Evolutionary conservation across 1,140 invertebrate species (phyloP), one percentile per base, ranked within the genome.

Genomic region (Calephelis nemesis): DNA sequence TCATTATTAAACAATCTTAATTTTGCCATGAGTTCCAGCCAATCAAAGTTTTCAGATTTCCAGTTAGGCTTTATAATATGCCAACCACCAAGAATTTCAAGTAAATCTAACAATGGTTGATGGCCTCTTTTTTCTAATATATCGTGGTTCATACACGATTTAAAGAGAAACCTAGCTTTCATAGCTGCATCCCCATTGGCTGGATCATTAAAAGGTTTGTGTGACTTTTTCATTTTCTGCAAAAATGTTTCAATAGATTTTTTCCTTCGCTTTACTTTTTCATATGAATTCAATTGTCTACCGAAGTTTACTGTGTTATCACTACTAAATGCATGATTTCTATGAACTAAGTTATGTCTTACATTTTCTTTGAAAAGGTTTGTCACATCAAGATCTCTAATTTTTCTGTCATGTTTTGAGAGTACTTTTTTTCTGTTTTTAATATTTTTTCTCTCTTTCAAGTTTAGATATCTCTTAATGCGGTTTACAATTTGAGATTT

Each of bases 1-100:
- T 97, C 96, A 73, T 97, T 97, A 86, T 98, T 97, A 76, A 95
- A 97, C 6, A 96, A 91, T 54, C 96, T 92, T 9, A 98, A 82
- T 64, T 95, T 94, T 5, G 95, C 96, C 75, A 97, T 94, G 62
- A 97, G 85, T 49, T 94, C 93, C 5, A 97, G 91, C 93, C 96
- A 95, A 83, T 98, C 94, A 79, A 97, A 97, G 39, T 92, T 87
- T 0, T 87, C 79, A 5, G 92, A 84, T 68, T 94, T 92, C 95
- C 95, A 97, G 5, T 93, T 75, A 1, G 91, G 78, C 39, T 94
- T 90, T 5, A 98, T 78, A 4, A 98, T 94, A 0, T 97, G 97
- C 97, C 96, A 98, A 2, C 96, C 96, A 42, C 97, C 97, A 3
- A 98, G 86, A 54, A 95, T 85, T 1, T 95, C 88, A 30, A 98